phyloP scores from a whole-genome alignment of 2,797 vertebrate species.

The Sebastes elongatus region DNA sequence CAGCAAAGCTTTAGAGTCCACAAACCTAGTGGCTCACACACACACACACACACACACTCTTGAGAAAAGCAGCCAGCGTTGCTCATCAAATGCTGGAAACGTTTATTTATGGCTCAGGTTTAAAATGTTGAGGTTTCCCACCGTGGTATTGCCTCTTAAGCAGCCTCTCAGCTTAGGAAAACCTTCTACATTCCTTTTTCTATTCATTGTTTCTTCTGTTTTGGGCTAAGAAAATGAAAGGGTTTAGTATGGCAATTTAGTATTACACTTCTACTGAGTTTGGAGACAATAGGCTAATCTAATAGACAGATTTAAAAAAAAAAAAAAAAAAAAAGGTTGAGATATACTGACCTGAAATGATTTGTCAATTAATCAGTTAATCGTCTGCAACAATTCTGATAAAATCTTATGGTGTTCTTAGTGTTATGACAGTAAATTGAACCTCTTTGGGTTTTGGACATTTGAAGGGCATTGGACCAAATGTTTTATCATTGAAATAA shows the following conservation, averaged over 20 bases:
- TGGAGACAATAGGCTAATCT: not conserved
- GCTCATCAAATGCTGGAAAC: conserved; percentile 48
- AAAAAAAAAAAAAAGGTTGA: not conserved
- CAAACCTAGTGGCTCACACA: conserved; percentile 39
- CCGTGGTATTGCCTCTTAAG: conserved; percentile 20
- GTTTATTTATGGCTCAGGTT: conserved; percentile 45
- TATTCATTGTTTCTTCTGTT: not conserved
- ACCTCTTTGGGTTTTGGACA: too few species aligned
- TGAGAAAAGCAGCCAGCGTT: conserved; percentile 38
- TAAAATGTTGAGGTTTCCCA: conserved; percentile 22
- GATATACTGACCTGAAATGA: too few species aligned
- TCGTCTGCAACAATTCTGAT: too few species aligned
- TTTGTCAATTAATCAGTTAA: too few species aligned
- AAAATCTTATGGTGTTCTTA: too few species aligned
- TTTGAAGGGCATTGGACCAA: too few species aligned
- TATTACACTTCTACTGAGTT: not conserved
- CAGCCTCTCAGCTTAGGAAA: not conserved
- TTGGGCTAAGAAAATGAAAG: not conserved
- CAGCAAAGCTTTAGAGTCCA: conserved; percentile 74
- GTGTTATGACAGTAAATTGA: too few species aligned
- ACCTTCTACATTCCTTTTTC: not conserved
- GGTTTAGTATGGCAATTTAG: not conserved
- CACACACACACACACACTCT: not conserved
- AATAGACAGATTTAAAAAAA: not conserved
- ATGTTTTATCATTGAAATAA: not conserved